Percentiles rank a stretch among this genome's conserved stretches.
phyloP scores from a whole-genome alignment of 1,140 invertebrate species.

The Tetranychus cinnabarinus region DNA sequence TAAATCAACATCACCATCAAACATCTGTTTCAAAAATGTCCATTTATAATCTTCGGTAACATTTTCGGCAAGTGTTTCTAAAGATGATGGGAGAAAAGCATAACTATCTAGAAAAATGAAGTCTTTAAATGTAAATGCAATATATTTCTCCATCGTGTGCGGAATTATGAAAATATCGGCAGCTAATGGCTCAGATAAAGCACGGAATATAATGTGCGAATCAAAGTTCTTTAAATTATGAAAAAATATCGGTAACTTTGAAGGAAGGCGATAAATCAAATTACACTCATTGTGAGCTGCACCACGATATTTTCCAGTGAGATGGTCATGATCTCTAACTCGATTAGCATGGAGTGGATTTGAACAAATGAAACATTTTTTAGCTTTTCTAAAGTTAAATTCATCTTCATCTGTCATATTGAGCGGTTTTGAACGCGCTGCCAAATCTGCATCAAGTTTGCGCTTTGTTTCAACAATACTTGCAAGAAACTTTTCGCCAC shows the following conservation, averaged over 20 bases:
- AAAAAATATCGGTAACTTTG: neutral
- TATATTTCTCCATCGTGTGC: neutral
- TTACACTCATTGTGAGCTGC: neutral
- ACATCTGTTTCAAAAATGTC: neutral
- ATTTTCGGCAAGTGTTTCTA: neutral
- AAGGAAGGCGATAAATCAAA: neutral
- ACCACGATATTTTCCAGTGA: neutral
- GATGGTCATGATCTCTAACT: neutral
- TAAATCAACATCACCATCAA: neutral
- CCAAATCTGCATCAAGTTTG: neutral
- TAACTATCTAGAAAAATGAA: neutral
- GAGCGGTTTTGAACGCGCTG: neutral
- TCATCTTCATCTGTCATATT: neutral
- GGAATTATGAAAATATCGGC: neutral
- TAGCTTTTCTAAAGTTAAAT: neutral
- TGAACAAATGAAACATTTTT: neutral
- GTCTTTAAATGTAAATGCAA: neutral
- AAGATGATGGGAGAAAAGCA: neutral
- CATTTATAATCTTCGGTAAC: neutral
- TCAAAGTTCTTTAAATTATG: neutral
- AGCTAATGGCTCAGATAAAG: neutral
- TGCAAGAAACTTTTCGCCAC: neutral
- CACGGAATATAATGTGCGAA: neutral
- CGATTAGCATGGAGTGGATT: neutral
- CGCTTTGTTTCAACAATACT: neutral